Base-by-base conservation (phyloP, 1,140 invertebrate genomes). In the Calliopsis andreniformis region DNA sequence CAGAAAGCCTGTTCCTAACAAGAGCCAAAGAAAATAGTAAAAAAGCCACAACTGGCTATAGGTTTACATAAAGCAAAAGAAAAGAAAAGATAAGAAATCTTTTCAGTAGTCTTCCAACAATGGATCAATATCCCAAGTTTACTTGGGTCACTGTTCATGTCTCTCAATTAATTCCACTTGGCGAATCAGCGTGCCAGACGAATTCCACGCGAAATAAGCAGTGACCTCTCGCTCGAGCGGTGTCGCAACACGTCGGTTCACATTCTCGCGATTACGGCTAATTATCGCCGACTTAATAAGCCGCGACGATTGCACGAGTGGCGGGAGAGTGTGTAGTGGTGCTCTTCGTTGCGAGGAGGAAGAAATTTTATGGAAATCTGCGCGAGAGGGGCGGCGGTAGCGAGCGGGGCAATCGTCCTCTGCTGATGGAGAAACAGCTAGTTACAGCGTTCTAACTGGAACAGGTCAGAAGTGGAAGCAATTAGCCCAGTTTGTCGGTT, bases 401-500 rank as follows among this genome's bases (percentile, higher is more conserved):
- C 55, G 58, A 43, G 20, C 35, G 32, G 78, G 68, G 77, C 77
- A 80, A 83, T 77, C 78, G 68, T 77, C 75, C 63, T 73, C 66
- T 47, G 35, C 35, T 39, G 4, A 39, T 42, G 14, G 30, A 56
- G 75, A 63, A 80, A 78, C 76, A 82, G 77, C 84, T 71, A 78
- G 78, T 83, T 84, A 86, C 84, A 81, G 62, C 56, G 61, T 71
- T 35, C 69, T 78, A 66, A 73, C 63, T 63, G 72, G 75, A 84
- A 85, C 85, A 82, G 84, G 85, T 88, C 84, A 87, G 82, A 87
- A 87, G 86, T 87, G 87, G 80, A 86, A 83, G 87, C 85, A 88
- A 88, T 88, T 88, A 88, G 79, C 87, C 87, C 78, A 87, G 87
- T 88, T 88, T 87, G 85, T 87, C 84, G 83, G 77, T 76, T 56